These are phyloP conservation scores for Myopa tessellatipennis DNA, from an alignment of 2,888 invertebrate genomes.

Conservation along the genomic window DNA sequence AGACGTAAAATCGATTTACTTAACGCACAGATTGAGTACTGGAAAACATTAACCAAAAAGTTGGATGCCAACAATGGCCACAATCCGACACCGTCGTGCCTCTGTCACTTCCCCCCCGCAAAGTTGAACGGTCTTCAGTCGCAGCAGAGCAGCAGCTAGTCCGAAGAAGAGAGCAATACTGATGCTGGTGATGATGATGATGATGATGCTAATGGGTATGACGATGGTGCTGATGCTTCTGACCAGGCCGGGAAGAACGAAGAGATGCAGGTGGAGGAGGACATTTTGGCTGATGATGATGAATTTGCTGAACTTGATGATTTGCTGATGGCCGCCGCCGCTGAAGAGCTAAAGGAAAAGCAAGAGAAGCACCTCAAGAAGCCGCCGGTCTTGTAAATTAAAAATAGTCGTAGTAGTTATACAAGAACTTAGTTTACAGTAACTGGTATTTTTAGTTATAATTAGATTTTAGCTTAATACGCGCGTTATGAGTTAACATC, in stretches of 20 bases:
- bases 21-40: constrained; percentile 67
- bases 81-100: constrained; percentile 60
- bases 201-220: constrained; percentile 37
- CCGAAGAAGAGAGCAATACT: constrained; percentile 47
- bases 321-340: constrained; percentile 29
- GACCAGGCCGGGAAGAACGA: not conserved
- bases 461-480: not conserved
- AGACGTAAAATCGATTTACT: constrained; percentile 65
- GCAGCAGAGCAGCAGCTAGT: constrained; percentile 62
- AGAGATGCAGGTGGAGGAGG: not conserved
- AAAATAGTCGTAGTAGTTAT: not conserved
- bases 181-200: not conserved
- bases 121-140: constrained; percentile 59
- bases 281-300: constrained; percentile 16
- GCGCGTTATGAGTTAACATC: constrained; percentile 2
- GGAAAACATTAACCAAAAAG: constrained; percentile 66
- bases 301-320: constrained; percentile 35
- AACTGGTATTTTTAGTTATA: constrained; percentile 18
- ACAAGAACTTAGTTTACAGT: not conserved
- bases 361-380: constrained; percentile 1
- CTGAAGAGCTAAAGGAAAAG: not conserved
- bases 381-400: constrained; percentile 13
- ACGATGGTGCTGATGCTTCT: not conserved
- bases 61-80: constrained; percentile 59
- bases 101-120: constrained; percentile 63